Base-by-base conservation (phyloP, 1,140 invertebrate species). In the Steinernema khuongi region DNA sequence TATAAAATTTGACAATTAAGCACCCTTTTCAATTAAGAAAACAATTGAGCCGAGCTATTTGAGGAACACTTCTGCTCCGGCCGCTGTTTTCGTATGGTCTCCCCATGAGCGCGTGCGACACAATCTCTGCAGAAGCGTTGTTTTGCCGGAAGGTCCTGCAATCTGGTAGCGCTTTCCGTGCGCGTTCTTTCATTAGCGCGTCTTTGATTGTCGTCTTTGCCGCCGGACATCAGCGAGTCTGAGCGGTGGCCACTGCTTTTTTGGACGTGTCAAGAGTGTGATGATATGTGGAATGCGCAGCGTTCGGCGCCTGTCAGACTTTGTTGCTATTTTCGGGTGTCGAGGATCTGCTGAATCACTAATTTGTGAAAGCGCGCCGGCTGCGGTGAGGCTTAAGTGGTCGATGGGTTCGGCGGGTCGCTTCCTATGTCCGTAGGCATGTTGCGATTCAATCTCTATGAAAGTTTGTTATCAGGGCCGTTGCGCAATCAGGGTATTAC, bases 381-480 rank as follows among this genome's bases (percentile, higher is more conserved):
- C 4, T 22, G 50, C 50, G 50, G 22, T 41, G 36, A 22, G 50
- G 22, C 50, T 60, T 60, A 60, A 60, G 50, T 60, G 50, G 50
- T 60, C 26, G n/a, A n/a, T n/a, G n/a, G 50, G 50, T 22, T 60
- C 50, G 26, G 14, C 22, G 50, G 50, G 50, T 60, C 50, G 50
- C 50, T 11, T 14, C 50, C 50, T n/a, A 60, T 60, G 50, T 22
- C 50, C 50, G 14, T 22, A 60, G 50, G 50, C 50, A 60, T 60
- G 26, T 22, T 60, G 14, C 19, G 4, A 17, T 60, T 60, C 50
- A 60, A 60, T 60, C 50, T 22, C 50, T 41, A 60, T 60, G 11
- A 60, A 60, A 60, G 50, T 60, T 60, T 60, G 50, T 60, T 60
- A 60, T 60, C 26, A 60, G 50, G 50, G 50, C 50, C 50, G 50